These are phyloP conservation scores for Aphis gossypii DNA, from an alignment of 1,140 invertebrate species.

Conservation along the genomic window DNA sequence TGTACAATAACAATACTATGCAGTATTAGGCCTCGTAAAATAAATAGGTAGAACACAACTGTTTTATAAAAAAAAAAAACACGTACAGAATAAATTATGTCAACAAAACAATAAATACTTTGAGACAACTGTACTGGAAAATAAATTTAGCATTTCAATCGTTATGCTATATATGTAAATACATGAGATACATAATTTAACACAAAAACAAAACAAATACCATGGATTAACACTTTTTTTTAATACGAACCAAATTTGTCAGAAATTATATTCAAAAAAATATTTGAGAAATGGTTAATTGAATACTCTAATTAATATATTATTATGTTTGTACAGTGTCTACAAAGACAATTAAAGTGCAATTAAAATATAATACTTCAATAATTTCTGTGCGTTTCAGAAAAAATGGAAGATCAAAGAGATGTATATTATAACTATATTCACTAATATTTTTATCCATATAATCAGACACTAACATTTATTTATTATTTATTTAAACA, in stretches of 20 bases:
- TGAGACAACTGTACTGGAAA: neutral
- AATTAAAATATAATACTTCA: neutral
- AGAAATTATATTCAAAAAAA: neutral
- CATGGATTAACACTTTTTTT: neutral
- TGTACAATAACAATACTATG: slow-evolving; percentile 20
- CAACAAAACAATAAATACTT: neutral
- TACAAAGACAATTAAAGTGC: too few species aligned
- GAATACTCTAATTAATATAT: neutral
- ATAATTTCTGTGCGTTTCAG: neutral
- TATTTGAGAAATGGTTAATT: neutral
- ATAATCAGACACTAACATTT: neutral
- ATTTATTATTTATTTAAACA: too few species aligned
- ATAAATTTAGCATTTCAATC: slow-evolving; percentile 1
- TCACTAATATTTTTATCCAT: neutral
- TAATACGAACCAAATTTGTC: neutral
- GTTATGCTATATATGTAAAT: neutral
- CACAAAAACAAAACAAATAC: neutral
- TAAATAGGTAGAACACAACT: slow-evolving; percentile 58
- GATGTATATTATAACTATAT: neutral
- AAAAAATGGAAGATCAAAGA: neutral
- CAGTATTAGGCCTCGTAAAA: slow-evolving; percentile 62
- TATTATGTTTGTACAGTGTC: too few species aligned
- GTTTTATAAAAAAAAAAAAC: slow-evolving; percentile 35
- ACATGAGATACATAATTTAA: neutral
- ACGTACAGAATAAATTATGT: slow-evolving; percentile 38